Evolutionary conservation across 2,888 invertebrate genomes (phyloP).

Genomic region (Aspidapion aeneum): DNA sequence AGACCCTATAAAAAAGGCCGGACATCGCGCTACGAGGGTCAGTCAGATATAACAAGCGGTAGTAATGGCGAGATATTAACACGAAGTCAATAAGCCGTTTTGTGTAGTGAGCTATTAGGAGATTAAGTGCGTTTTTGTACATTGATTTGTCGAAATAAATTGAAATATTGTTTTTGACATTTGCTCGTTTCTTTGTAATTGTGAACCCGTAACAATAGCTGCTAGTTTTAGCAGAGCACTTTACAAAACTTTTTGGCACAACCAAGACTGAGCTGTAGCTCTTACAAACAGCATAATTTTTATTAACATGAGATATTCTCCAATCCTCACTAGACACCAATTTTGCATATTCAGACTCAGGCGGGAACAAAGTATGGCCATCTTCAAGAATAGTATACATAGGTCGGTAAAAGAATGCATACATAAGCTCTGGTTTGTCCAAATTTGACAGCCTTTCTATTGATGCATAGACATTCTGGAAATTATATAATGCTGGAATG

Average conservation of each 20-base stretch:
- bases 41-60: too few species aligned
- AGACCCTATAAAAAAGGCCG: too few species aligned
- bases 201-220: too few species aligned
- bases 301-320: conserved; percentile 89
- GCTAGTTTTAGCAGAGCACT: too few species aligned
- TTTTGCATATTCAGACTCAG: conserved; percentile 87
- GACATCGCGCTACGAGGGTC: too few species aligned
- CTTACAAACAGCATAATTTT: conserved; percentile 82
- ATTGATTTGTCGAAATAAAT: too few species aligned
- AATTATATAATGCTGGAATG: conserved; percentile 75
- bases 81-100: too few species aligned
- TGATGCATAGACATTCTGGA: conserved; percentile 77
- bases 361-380: conserved; percentile 86
- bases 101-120: too few species aligned
- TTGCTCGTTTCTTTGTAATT: too few species aligned
- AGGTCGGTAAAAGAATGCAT: conserved; percentile 96
- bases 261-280: conserved; percentile 86
- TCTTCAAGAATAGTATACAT: conserved; percentile 90
- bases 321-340: conserved; percentile 86
- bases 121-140: too few species aligned
- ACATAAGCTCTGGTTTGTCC: conserved; percentile 73
- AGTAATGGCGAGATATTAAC: too few species aligned
- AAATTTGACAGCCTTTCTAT: conserved; percentile 83
- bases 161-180: too few species aligned
- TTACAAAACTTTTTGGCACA: conserved; percentile 90